Conservation (phyloP, 2,888 invertebrate genomes). For the Leucophenga maculata region DNA sequence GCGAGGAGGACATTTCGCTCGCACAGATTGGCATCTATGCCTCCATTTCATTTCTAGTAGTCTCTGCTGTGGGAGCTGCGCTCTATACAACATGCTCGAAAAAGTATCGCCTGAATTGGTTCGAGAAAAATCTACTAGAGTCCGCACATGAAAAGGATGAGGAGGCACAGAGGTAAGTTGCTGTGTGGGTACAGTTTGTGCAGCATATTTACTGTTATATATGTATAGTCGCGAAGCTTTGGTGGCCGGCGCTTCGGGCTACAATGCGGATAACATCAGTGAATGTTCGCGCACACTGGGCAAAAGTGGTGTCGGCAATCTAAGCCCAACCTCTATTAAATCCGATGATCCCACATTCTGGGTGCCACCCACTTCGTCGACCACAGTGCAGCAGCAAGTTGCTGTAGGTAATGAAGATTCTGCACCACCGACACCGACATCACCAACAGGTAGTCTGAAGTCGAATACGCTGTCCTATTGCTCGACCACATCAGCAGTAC, state of each 20-base stretch:
- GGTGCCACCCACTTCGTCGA: constrained; percentile 69
- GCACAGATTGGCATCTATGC: constrained; percentile 73
- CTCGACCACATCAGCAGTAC: constrained; percentile 67
- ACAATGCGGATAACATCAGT: constrained; percentile 71
- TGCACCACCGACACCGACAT: constrained; percentile 72
- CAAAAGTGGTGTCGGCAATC: constrained; percentile 59
- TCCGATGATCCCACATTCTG: constrained; percentile 73
- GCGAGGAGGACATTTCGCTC: constrained; percentile 70
- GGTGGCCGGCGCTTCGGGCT: constrained; percentile 67
- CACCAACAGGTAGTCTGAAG: constrained; percentile 72
- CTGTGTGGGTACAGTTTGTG: not conserved
- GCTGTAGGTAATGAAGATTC: constrained; percentile 69
- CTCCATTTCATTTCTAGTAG: constrained; percentile 73
- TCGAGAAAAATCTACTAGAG: constrained; percentile 75
- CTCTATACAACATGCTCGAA: constrained; percentile 75
- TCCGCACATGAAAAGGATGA: constrained; percentile 72
- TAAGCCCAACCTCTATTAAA: constrained; percentile 70
- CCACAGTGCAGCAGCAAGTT: constrained; percentile 62
- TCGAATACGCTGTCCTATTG: constrained; percentile 71
- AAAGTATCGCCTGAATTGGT: constrained; percentile 76
- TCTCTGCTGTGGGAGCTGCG: constrained; percentile 72
- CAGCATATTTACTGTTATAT: not conserved
- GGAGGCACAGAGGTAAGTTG: constrained; percentile 69
- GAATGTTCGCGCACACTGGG: constrained; percentile 67
- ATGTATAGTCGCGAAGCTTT: constrained; percentile 72